A percentile compares a stretch with the other conserved stretches of the same genome.
Evolutionary conservation across 2,113 vertebrate genomes (phyloP).

Genomic region (Pionites leucogaster): DNA sequence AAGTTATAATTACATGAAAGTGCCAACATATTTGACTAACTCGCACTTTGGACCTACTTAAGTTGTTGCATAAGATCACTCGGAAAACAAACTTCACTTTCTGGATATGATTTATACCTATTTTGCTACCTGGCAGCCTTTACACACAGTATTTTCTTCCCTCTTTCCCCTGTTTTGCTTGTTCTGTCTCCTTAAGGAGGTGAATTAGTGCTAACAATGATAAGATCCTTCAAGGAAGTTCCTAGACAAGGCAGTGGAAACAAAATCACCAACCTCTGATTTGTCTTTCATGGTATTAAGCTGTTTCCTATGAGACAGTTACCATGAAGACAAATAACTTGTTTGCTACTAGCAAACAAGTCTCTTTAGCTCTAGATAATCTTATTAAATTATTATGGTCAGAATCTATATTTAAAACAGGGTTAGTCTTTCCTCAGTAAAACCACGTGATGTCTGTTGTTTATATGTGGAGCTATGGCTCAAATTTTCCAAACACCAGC

Average conservation of each 20-base stretch:
- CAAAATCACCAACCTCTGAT: neutral
- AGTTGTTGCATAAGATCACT: neutral
- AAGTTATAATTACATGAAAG: neutral
- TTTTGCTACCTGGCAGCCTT: neutral
- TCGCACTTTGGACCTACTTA: conserved; percentile 43
- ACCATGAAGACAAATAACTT: neutral
- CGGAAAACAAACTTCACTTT: neutral
- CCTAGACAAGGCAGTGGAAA: neutral
- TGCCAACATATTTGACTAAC: neutral
- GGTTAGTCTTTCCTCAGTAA: neutral
- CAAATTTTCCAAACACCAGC: neutral
- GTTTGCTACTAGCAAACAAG: neutral
- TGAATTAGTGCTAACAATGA: neutral
- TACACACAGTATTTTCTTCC: neutral
- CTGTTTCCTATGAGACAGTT: neutral
- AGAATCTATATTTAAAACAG: neutral
- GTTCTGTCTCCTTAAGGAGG: neutral
- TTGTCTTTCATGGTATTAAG: neutral
- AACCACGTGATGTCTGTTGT: neutral
- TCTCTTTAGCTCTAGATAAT: neutral
- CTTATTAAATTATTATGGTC: neutral
- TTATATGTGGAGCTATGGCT: neutral
- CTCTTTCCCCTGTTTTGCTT: neutral
- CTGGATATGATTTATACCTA: neutral
- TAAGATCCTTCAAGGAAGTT: neutral